phyloP scores from a whole-genome alignment of 2,113 vertebrate species.

The Tricholaema leucomelas region DNA sequence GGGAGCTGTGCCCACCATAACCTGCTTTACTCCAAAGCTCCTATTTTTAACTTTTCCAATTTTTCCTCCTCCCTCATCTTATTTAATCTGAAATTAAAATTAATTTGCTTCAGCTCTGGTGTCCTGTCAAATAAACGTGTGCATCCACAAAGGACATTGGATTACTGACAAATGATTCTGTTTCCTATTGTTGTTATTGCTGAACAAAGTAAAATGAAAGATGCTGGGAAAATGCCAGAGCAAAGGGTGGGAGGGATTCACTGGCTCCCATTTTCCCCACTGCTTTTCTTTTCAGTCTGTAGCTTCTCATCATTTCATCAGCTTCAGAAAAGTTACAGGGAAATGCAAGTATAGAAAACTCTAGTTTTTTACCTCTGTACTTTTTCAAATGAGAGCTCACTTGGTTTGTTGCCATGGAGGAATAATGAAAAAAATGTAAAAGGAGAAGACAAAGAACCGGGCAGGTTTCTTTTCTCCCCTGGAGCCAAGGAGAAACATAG shows the following conservation, averaged over 20 bases:
- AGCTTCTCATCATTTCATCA: neutral
- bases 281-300: neutral
- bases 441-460: neutral
- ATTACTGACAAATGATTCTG: slow-evolving; percentile 11
- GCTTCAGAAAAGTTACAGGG: neutral
- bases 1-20: neutral
- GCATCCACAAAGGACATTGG: neutral
- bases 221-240: neutral
- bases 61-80: neutral
- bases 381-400: neutral
- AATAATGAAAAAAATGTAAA: neutral
- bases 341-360: neutral
- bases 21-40: neutral
- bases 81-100: neutral
- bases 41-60: neutral
- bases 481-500: neutral
- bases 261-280: neutral
- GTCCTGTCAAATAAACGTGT: neutral
- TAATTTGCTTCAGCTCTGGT: neutral
- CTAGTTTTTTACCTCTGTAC: neutral
- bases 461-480: neutral
- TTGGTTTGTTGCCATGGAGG: neutral
- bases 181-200: slow-evolving; percentile 22
- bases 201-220: slow-evolving; percentile 39
- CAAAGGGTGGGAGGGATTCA: neutral